Base-by-base conservation (phyloP, 2,797 vertebrate genomes). In the Epinephelus awoara region DNA sequence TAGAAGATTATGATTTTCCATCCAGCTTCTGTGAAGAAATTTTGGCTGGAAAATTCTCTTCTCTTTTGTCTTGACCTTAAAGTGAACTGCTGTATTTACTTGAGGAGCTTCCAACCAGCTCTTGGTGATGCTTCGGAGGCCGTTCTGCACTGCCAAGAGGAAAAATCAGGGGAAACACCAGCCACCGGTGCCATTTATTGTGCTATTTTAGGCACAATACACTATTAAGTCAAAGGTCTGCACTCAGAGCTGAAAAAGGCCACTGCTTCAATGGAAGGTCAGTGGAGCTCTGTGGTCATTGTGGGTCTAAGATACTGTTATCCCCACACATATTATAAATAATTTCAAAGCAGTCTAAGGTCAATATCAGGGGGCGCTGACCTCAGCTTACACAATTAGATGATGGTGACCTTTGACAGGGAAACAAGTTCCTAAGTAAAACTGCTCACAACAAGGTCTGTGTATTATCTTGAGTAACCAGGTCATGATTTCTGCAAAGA, bases 191-290 rank as follows among this genome's bases (percentile, higher is more conserved):
- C 61, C 72, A 77, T 82, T 89, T 80, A 85, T 69, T 65, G 55
- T 49, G 67, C 77, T 89, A 87, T 90, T 92, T 87, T 65, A 72
- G 74, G 50, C 55, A 92, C 88, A 92, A 90, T 89, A 21, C 57
- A 68, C 47, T 29, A 81, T 88, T 80, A 84, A 77, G 67, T 56
- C 67, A 89, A 89, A 91, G 88, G 84, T 88, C 84, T 83, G 27
- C 18, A 7, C n/a, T 71, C 62, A 56, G 54, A 52, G 40, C 4
- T 59, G 74, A 52, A 79, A 91, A 92, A 85, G 90, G 88, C 87
- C 84, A 68, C 47, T 6, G 27, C 65, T 70, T 82, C 73, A 85
- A 65, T 78, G 67, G 89, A 94, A 93, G 90, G 90, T 93, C 92
- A 91, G 27, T 15, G 56, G 14, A 19, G 34, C 78, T 85, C 50